These are phyloP conservation scores for Plutomurus gul DNA, from an alignment of 1,140 invertebrate species.

Conservation along the genomic window DNA sequence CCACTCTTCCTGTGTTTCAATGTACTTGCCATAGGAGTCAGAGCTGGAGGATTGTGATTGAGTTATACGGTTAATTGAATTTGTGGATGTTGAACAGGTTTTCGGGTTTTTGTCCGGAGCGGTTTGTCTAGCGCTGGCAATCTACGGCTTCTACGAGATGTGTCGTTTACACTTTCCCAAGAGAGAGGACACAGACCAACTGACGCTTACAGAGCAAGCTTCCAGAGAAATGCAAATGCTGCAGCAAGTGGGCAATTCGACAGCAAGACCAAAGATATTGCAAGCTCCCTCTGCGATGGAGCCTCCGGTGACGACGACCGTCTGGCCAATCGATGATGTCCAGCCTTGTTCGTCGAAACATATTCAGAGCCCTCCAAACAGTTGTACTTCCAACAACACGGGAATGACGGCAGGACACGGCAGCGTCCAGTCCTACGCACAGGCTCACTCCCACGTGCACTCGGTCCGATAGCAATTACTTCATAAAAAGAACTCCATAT, in stretches of 20 bases:
- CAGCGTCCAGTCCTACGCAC: conserved; percentile 6
- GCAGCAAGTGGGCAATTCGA: conserved; percentile 46
- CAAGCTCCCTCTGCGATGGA: conserved; percentile 38
- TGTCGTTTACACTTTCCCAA: conserved; percentile 51
- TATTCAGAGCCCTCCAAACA: conserved; percentile 57
- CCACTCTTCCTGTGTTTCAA: too few species aligned
- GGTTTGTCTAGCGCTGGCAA: conserved; percentile 43
- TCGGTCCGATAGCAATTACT: conserved; percentile 23
- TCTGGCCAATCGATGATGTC: conserved; percentile 62
- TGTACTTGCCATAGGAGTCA: too few species aligned
- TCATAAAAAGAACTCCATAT: conserved; percentile 26
- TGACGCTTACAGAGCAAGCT: conserved; percentile 54
- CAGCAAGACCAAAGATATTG: conserved; percentile 39
- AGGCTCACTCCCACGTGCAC: conserved; percentile 10
- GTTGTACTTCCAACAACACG: conserved; percentile 44
- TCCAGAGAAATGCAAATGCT: conserved; percentile 48
- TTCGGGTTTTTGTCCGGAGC: conserved; percentile 51
- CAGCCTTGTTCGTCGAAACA: conserved; percentile 67
- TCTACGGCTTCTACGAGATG: conserved; percentile 49
- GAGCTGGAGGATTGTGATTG: too few species aligned
- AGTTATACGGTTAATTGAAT: too few species aligned
- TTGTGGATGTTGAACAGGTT: conserved; percentile 43
- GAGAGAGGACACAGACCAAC: conserved; percentile 54
- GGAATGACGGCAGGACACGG: conserved; percentile 4
- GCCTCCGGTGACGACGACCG: conserved; percentile 55